phyloP scores from a whole-genome alignment of 2,113 vertebrate species.

The Nipponia nippon region DNA sequence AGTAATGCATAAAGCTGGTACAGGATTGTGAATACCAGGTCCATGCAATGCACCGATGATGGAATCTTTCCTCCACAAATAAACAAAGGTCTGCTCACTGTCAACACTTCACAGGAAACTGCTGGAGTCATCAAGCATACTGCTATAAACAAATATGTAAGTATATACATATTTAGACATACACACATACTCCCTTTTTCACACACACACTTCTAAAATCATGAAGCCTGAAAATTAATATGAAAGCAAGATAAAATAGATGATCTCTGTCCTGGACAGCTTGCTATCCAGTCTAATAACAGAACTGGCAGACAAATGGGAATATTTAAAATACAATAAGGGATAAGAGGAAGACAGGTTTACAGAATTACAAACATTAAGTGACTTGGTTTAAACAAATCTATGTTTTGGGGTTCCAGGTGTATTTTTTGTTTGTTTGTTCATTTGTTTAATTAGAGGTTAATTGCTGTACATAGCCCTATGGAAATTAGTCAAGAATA shows the following conservation, averaged over 20 bases:
- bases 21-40: not conserved
- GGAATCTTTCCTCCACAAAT: not conserved
- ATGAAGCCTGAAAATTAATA: not conserved
- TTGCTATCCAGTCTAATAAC: not conserved
- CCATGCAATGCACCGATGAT: not conserved
- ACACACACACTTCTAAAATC: not conserved
- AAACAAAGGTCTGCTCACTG: not conserved
- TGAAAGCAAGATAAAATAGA: not conserved
- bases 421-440: not conserved
- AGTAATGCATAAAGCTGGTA: constrained; percentile 59
- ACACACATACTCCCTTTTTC: not conserved
- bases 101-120: not conserved
- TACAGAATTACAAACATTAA: not conserved
- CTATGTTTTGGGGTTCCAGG: not conserved
- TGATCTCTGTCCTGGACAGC: not conserved
- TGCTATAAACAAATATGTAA: not conserved
- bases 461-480: not conserved
- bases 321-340: not conserved
- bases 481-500: not conserved
- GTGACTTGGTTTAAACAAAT: not conserved
- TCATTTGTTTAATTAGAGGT: not conserved
- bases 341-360: not conserved
- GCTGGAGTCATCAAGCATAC: not conserved
- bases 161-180: not conserved
- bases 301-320: not conserved